phyloP scores from a whole-genome alignment of 1,140 invertebrate genomes.

The Kradibia gibbosae region DNA sequence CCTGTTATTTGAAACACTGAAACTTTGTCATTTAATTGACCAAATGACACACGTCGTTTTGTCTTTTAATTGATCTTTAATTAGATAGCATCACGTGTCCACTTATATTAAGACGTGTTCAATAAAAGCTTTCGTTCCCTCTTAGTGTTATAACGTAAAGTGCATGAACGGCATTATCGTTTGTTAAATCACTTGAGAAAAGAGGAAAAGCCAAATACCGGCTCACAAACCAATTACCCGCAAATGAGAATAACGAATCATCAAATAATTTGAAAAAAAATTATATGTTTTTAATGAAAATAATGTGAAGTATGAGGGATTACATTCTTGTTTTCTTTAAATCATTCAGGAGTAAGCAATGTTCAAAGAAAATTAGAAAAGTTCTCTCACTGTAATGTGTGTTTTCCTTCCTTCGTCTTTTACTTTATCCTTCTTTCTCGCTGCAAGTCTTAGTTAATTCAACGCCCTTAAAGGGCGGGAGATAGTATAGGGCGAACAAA shows the following conservation, averaged over 20 bases:
- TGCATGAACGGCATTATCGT: neutral
- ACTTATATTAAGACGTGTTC: constrained; percentile 2
- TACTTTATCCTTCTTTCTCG: neutral
- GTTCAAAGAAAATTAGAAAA: neutral
- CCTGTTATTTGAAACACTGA: neutral
- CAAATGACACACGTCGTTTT: too few species aligned
- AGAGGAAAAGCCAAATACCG: neutral
- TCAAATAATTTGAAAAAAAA: too few species aligned
- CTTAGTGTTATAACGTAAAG: neutral
- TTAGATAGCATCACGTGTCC: neutral
- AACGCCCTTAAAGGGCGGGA: constrained; percentile 26
- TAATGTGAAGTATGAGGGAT: constrained; percentile 8
- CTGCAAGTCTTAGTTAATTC: constrained; percentile 4
- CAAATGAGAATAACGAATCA: constrained; percentile 25
- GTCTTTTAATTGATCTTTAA: neutral
- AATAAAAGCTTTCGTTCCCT: neutral
- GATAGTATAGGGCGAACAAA: constrained; percentile 48
- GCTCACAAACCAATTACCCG: neutral
- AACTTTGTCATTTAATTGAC: neutral
- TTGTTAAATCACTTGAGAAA: constrained; percentile 11
- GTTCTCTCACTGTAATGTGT: neutral
- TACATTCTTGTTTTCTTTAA: neutral
- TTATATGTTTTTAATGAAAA: too few species aligned
- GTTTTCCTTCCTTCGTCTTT: neutral
- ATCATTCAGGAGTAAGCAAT: neutral